Conservation (phyloP, 2,888 invertebrate genomes). For the Ophion ventricosus region DNA sequence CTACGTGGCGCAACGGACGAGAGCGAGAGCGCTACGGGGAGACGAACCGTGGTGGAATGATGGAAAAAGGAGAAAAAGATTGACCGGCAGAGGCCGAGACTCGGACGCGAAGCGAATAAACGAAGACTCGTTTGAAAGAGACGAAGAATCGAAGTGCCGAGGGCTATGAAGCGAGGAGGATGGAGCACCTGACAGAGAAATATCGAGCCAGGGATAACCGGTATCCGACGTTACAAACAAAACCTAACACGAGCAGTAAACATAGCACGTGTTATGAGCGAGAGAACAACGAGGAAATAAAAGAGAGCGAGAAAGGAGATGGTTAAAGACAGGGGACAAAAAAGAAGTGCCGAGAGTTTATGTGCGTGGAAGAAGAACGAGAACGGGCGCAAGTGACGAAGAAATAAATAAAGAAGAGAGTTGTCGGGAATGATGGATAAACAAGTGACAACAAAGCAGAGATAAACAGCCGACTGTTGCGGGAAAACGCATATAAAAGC, state of each 20-base stretch:
- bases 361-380: slow-evolving; percentile 53
- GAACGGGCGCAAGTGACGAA: slow-evolving; percentile 54
- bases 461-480: slow-evolving; percentile 81
- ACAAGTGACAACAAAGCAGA: slow-evolving; percentile 80
- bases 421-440: slow-evolving; percentile 79
- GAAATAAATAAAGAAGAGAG: slow-evolving; percentile 71
- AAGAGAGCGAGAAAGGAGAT: slow-evolving; percentile 50
- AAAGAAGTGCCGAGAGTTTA: slow-evolving; percentile 59
- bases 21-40: slow-evolving; percentile 48
- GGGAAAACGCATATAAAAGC: slow-evolving; percentile 80
- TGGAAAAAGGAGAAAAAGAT: slow-evolving; percentile 56
- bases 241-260: slow-evolving; percentile 44
- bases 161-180: slow-evolving; percentile 54
- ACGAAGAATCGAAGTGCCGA: slow-evolving; percentile 48
- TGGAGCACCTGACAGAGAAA: slow-evolving; percentile 68
- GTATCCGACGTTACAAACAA: slow-evolving; percentile 57
- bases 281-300: slow-evolving; percentile 66
- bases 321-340: slow-evolving; percentile 46
- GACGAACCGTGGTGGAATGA: slow-evolving; percentile 52
- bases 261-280: slow-evolving; percentile 56
- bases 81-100: slow-evolving; percentile 32
- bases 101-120: slow-evolving; percentile 46
- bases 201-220: slow-evolving; percentile 61
- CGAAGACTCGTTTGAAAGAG: slow-evolving; percentile 44
- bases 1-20: background rate